A percentile compares a stretch with the other conserved stretches of the same genome.
These are phyloP conservation scores for Petrolisthes manimaculis DNA, from an alignment of 2,888 invertebrate species.

Conservation along the genomic window DNA sequence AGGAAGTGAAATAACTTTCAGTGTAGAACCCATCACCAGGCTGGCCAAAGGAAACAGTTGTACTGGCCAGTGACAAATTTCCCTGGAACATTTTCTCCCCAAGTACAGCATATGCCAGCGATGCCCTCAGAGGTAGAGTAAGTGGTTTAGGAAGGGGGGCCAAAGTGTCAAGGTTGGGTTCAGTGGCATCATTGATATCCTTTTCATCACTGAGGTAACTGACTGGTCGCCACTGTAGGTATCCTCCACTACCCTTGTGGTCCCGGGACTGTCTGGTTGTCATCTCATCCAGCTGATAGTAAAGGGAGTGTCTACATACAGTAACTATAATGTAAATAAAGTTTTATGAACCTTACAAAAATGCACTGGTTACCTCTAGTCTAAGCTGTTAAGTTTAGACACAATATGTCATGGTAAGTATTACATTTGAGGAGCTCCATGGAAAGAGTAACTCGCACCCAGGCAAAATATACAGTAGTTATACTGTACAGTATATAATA, in stretches of 20 bases:
- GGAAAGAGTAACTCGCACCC: too few species aligned
- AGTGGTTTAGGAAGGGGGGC: slow-evolving; percentile 7
- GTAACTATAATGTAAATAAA: neutral
- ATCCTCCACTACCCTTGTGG: slow-evolving; percentile 36
- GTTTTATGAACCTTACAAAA: neutral
- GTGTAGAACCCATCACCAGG: slow-evolving; percentile 54
- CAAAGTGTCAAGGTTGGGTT: slow-evolving; percentile 46
- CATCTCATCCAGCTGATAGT: slow-evolving; percentile 46
- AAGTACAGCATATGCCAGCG: slow-evolving; percentile 59
- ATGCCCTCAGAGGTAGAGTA: slow-evolving; percentile 34
- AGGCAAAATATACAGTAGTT: too few species aligned
- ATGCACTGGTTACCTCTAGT: neutral
- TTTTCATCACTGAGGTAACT: slow-evolving; percentile 47
- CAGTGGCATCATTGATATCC: slow-evolving; percentile 46
- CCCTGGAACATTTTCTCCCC: slow-evolving; percentile 37
- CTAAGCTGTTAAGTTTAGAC: too few species aligned
- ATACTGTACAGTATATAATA: too few species aligned
- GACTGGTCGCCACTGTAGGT: slow-evolving; percentile 65
- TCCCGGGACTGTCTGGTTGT: slow-evolving; percentile 20
- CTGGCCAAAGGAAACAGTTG: slow-evolving; percentile 50
- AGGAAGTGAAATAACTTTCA: slow-evolving; percentile 46
- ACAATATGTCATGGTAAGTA: too few species aligned
- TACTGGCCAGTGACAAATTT: slow-evolving; percentile 17
- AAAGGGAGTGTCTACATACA: neutral
- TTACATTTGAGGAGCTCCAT: too few species aligned